Percentiles rank a stretch among this genome's conserved stretches.
These are phyloP conservation scores for Ostrea edulis DNA, from an alignment of 1,140 invertebrate genomes.

Conservation along the genomic window DNA sequence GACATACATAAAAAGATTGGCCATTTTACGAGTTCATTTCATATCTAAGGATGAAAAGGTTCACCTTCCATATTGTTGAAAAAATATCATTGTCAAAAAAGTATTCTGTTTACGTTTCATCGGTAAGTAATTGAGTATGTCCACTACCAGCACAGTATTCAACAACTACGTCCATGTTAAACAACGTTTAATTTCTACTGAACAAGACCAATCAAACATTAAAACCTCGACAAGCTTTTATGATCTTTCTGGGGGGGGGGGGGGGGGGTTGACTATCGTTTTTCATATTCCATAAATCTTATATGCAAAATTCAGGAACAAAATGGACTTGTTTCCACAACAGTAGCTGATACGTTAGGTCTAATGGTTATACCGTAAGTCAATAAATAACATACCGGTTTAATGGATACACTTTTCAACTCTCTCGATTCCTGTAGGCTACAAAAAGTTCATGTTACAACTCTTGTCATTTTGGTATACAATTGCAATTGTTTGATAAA, in stretches of 20 bases:
- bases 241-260: neutral
- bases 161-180: too few relatives aligned
- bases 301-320: neutral
- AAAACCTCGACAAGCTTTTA: neutral
- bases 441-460: neutral
- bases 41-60: too few relatives aligned
- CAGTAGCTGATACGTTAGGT: neutral
- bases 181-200: neutral
- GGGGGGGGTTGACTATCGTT: neutral
- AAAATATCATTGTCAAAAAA: too few relatives aligned
- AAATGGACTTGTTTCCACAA: neutral
- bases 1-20: too few relatives aligned
- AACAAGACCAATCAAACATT: conserved; percentile 23
- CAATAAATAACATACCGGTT: too few relatives aligned
- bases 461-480: neutral
- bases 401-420: neutral
- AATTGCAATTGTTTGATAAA: neutral
- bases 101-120: too few relatives aligned
- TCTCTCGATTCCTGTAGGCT: neutral
- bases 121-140: too few relatives aligned
- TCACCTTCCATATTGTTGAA: too few relatives aligned
- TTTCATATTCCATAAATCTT: neutral
- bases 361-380: neutral
- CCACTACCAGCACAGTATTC: too few relatives aligned
- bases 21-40: too few relatives aligned